Evolutionary conservation across 2,888 invertebrate genomes (phyloP), one percentile per base, ranked within the genome.

Genomic region (Lymantria dispar): DNA sequence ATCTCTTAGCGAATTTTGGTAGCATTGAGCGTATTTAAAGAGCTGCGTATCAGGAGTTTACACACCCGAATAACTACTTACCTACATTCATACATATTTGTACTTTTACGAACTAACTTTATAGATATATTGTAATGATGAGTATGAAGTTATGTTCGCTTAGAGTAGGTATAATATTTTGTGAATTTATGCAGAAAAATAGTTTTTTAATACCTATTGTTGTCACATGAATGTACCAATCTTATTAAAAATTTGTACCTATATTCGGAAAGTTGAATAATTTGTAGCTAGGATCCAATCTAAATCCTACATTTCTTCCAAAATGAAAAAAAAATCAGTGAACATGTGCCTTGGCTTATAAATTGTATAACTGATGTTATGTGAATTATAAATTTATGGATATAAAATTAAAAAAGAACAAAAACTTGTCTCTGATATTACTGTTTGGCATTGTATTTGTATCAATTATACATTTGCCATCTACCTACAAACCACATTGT

Each of bases 151-250:
- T 87, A 87, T 77, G 85, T 91, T 91, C 83, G 89, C 90, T 90
- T 91, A 91, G 90, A 85, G 85, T 88, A 88, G 87, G 83, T 85
- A 82, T 86, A 86, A 87, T 82, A 89, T 87, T 90, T 87, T 87
- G 80, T 85, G 88, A 87, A 86, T 87, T 89, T 88, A 89, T 85
- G 89, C 90, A 89, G 87, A 89, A 87, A 83, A 73, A 88, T 89
- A 89, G 89, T 90, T 91, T 91, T 91, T 88, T 91, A 90, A 91
- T 87, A 89, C 33, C 33, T 33, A 33, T 89, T 91, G 88, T 89
- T 91, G 87, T 91, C 90, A 90, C 85, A 83, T 87, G 81, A 87
- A 89, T 89, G 89, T 91, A 90, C 90, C 90, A 91, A 89, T 88
- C 89, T 87, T 87, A 87, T 83, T 83, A 87, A 22, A 85, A 83